Evolutionary conservation across 2,797 vertebrate species (phyloP), one percentile per base, ranked within the genome.

Genomic region (Clamator glandarius): DNA sequence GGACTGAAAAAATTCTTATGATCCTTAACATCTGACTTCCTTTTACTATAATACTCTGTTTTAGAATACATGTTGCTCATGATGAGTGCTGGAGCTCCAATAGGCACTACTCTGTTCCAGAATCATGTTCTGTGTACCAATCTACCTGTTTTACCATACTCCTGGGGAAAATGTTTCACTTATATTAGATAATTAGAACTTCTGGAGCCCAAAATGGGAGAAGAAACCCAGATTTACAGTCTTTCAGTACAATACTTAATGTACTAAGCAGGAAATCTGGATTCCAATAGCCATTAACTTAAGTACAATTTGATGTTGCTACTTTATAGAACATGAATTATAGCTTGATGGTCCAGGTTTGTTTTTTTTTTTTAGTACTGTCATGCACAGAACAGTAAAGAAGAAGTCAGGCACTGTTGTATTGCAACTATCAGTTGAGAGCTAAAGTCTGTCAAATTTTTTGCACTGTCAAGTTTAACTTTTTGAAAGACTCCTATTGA

Each of bases 401-500:
- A 84, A 86, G 33, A 67, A 62, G 86, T 75, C 79, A 54, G 8
- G 33, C 62, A 90, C 72, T 84, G 16, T 58, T 62, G n/a, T 89
- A 84, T 83, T 93, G 88, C 46, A 93, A 80, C 73, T 93, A 69
- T 62, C 77, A 96, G 50, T 79, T 91, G 86, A 73, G 25, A 77
- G 90, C 35, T 74, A 73, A 94, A 91, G 20, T 85, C 83, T 90
- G 4, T 77, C 64, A 94, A 93, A 95, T 94, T 84, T 72, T 86
- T 97, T 89, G 24, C 84, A 78, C 42, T 94, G 82, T 93, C 41
- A 92, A 92, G 79, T 96, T 96, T 93, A 96, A 96, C 87, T 97
- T 97, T 97, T 88, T 95, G 79, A 97, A 97, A 95, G 89, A 89
- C 82, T 93, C n/a, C 15, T 62, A 51, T 29, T 84, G 93, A 95